Conservation (phyloP, 2,113 vertebrate species). For the Protomyctophum bolini region DNA sequence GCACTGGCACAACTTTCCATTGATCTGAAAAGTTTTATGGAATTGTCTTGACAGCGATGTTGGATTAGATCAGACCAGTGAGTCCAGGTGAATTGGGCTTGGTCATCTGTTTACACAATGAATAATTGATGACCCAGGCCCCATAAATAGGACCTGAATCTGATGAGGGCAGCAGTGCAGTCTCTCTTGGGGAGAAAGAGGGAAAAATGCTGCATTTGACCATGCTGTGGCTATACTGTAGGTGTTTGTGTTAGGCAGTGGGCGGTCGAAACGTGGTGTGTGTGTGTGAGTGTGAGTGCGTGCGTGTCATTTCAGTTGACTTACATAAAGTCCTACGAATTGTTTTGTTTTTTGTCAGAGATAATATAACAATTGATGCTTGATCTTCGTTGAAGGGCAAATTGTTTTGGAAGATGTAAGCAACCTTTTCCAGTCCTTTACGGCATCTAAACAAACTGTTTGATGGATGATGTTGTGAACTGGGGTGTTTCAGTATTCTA, state of each 20-base stretch:
- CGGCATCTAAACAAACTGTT: neutral
- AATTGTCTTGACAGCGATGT: conserved; percentile 11
- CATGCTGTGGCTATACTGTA: conserved; percentile 5
- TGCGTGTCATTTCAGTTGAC: neutral
- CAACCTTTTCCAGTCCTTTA: neutral
- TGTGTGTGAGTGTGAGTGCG: neutral
- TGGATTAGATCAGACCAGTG: conserved; percentile 41
- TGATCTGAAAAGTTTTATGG: neutral
- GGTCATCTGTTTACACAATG: conserved; percentile 56
- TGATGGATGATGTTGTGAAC: conserved; percentile 1
- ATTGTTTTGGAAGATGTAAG: conserved; percentile 2
- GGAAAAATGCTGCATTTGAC: conserved; percentile 27
- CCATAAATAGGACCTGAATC: conserved; percentile 56
- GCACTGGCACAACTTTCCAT: neutral
- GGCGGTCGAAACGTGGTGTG: neutral
- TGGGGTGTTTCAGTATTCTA: neutral
- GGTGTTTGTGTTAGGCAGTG: neutral
- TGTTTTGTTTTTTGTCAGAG: neutral
- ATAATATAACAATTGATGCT: neutral
- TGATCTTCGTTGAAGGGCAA: neutral
- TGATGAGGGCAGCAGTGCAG: conserved; percentile 49
- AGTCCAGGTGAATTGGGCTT: conserved; percentile 31
- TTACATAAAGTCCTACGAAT: too few relatives aligned
- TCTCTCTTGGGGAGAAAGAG: conserved; percentile 40
- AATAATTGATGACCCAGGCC: conserved; percentile 62